phyloP scores from a whole-genome alignment of 2,113 vertebrate species.

The Axis porcinus region DNA sequence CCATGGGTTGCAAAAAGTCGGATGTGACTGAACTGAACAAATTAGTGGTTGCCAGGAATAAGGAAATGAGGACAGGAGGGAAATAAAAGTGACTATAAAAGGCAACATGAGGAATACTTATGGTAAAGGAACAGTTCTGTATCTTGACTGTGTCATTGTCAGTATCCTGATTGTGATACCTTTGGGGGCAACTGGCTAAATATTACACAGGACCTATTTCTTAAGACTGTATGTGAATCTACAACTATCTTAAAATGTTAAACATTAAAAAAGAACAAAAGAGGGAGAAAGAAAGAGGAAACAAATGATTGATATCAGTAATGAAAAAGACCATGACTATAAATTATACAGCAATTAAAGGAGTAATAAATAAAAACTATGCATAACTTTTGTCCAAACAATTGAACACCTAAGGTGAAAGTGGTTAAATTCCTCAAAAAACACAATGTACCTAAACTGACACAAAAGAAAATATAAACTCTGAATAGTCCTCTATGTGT shows the following conservation, averaged over 20 bases:
- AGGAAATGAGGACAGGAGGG: background rate
- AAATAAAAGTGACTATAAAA: background rate
- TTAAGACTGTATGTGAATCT: background rate
- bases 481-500: background rate
- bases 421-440: background rate
- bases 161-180: background rate
- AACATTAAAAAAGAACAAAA: background rate
- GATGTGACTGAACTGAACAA: background rate
- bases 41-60: background rate
- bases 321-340: background rate
- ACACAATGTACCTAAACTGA: background rate
- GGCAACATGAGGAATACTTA: background rate
- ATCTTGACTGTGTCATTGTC: background rate
- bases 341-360: background rate
- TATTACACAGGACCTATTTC: background rate
- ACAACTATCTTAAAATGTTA: background rate
- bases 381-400: background rate
- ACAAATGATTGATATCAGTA: background rate
- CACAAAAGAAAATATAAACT: background rate
- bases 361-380: background rate
- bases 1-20: background rate
- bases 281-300: background rate
- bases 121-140: background rate
- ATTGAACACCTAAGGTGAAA: background rate
- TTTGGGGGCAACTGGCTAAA: background rate